Base-by-base conservation (phyloP, 2,888 invertebrate species). In the Nasonia oneida region DNA sequence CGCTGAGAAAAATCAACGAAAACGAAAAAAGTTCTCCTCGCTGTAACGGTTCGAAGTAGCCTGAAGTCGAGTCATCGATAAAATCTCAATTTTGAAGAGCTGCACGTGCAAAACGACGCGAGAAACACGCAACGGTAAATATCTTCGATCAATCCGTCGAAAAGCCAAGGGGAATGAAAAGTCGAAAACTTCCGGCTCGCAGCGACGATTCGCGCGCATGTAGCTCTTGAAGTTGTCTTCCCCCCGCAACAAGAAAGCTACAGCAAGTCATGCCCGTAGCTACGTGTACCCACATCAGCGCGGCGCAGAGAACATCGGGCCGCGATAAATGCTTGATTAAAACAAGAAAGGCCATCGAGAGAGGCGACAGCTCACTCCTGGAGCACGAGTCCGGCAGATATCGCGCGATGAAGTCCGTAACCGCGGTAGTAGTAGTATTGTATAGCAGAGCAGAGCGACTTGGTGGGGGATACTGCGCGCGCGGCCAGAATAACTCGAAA, bases 401-500 rank as follows among this genome's bases (percentile, higher is more conserved):
- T 67, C 12, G 47, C 4, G 53, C 83, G 79, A 79, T 79, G 83
- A 84, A 79, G 83, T 74, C 74, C 37, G 50, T 50, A 10, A 15
- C 37, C 14, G 61, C 57, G 23, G 75, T 57, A 73, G 50, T 42
- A 42, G 61, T 12, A 39, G 50, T 8, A n/a, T 29, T 5, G n/a
- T 6, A 61, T 42, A 18, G n/a, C 29, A 2, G 23, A 50, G 39
- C 4, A 10, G 33, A 29, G 18, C 33, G 3, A 1, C 39, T 77
- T 87, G 87, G 87, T 81, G 86, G 89, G 84, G 88, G 84, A 87
- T 89, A 89, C 89, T 10, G 10, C 2, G 1, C 57, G 88, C 89
- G 90, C 90, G 91, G 90, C 91, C 91, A 91, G 92, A 93, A 93
- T 93, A 93, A 93, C 93, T 93, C 92, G 92, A 90, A 93, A 93